Conservation (phyloP, 2,888 invertebrate genomes). For the Lasius platythorax region DNA sequence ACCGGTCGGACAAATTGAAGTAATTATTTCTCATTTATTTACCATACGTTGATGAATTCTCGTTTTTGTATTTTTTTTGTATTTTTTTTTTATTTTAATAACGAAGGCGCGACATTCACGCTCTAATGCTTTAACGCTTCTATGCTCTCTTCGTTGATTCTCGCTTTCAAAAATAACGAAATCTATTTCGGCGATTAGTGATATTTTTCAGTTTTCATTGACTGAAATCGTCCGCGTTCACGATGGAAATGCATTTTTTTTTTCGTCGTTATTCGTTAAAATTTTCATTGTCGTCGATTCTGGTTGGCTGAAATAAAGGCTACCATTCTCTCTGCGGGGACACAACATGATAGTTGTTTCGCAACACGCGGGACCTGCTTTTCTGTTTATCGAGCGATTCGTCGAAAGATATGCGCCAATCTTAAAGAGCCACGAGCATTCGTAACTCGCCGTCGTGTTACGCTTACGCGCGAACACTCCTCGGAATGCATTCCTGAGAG, state of each 20-base stretch:
- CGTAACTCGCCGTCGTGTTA: conserved; percentile 25
- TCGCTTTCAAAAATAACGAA: conserved; percentile 13
- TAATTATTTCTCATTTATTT: conserved; percentile 36
- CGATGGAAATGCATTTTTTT: background rate
- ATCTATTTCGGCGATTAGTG: background rate
- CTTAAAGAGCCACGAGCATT: conserved; percentile 19
- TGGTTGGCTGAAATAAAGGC: background rate
- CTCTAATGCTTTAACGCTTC: background rate
- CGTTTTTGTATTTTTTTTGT: background rate
- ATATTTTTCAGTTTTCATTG: conserved; percentile 27
- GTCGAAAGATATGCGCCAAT: conserved; percentile 7
- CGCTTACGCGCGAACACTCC: background rate
- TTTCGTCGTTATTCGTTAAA: background rate
- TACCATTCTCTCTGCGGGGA: background rate
- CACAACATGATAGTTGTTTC: background rate
- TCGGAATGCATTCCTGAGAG: conserved; percentile 15
- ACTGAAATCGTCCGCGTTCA: background rate
- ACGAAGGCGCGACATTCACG: background rate
- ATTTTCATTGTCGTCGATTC: conserved; percentile 14
- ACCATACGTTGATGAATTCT: background rate
- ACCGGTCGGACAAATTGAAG: conserved; percentile 17
- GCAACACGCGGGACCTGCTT: background rate
- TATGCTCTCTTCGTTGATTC: no score
- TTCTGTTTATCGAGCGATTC: background rate
- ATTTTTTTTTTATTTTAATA: background rate